Conservation (phyloP, 2,797 vertebrate species). For the Odontamblyopus lacepedii region DNA sequence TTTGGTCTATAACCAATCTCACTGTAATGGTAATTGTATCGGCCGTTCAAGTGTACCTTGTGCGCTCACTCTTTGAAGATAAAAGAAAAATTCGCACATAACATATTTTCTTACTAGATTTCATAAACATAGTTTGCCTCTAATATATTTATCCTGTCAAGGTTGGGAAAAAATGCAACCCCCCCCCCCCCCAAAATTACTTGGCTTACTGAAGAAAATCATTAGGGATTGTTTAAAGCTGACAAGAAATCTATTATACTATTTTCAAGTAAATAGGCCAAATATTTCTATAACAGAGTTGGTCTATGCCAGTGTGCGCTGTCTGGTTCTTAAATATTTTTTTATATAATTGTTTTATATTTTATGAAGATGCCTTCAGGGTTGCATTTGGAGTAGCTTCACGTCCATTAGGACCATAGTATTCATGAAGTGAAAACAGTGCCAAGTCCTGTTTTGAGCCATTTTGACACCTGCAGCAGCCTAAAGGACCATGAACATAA, state of each 20-base stretch:
- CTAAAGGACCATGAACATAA: slow-evolving; percentile 1
- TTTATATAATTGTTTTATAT: slow-evolving; percentile 5
- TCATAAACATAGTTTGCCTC: slow-evolving; percentile 9
- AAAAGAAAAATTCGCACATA: slow-evolving; percentile 92
- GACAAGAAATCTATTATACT: neutral
- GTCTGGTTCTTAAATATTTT: slow-evolving; percentile 9
- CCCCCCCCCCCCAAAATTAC: no score
- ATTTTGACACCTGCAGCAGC: slow-evolving; percentile 20
- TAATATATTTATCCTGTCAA: slow-evolving; percentile 7
- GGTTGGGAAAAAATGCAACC: neutral
- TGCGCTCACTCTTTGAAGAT: slow-evolving; percentile 94
- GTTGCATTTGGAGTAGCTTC: slow-evolving; percentile 24
- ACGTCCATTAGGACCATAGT: slow-evolving; percentile 25
- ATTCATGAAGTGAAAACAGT: slow-evolving; percentile 19
- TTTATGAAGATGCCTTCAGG: slow-evolving; percentile 24
- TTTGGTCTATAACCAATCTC: slow-evolving; percentile 92
- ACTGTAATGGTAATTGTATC: slow-evolving; percentile 88
- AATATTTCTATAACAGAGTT: neutral
- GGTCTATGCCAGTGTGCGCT: slow-evolving; percentile 10
- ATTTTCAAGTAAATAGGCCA: neutral
- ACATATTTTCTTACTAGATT: slow-evolving; percentile 24
- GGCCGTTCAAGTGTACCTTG: slow-evolving; percentile 89
- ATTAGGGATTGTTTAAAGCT: neutral
- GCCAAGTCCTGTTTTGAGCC: neutral
- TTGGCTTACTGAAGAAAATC: neutral